Evolutionary conservation across 2,797 vertebrate species (phyloP).

Genomic region (Xenopus petersii): DNA sequence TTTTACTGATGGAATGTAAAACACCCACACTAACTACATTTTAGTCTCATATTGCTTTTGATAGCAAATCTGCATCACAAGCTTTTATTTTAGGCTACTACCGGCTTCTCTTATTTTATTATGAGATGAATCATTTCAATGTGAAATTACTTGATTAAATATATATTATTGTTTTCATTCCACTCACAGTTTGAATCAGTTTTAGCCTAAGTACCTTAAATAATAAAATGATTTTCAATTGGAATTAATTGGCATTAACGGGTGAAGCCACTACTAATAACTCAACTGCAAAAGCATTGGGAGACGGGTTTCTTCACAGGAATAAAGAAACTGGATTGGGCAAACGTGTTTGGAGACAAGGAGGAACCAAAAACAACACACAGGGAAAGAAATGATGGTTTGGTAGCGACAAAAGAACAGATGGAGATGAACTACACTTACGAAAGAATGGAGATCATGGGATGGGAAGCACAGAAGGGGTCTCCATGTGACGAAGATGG

Average conservation of each 20-base stretch:
- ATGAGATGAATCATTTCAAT: background rate
- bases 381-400: constrained; percentile 15
- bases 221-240: background rate
- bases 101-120: background rate
- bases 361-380: background rate
- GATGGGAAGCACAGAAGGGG: constrained; percentile 75
- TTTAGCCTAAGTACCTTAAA: background rate
- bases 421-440: constrained; percentile 75
- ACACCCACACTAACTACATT: background rate
- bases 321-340: background rate
- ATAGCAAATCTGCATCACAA: background rate
- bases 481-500: constrained; percentile 74
- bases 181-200: background rate
- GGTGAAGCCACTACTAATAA: background rate
- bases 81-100: background rate
- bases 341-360: background rate
- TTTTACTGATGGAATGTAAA: background rate
- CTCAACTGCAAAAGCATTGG: background rate
- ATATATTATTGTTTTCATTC: background rate
- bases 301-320: too few relatives aligned
- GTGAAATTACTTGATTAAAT: constrained; percentile 1
- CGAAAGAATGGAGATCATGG: constrained; percentile 75
- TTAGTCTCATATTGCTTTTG: background rate
- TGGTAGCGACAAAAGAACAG: constrained; percentile 56
- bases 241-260: background rate